Percentiles rank a stretch among this genome's conserved stretches.
These are phyloP conservation scores for Labroides dimidiatus DNA, from an alignment of 2,797 vertebrate genomes.

Conservation along the genomic window DNA sequence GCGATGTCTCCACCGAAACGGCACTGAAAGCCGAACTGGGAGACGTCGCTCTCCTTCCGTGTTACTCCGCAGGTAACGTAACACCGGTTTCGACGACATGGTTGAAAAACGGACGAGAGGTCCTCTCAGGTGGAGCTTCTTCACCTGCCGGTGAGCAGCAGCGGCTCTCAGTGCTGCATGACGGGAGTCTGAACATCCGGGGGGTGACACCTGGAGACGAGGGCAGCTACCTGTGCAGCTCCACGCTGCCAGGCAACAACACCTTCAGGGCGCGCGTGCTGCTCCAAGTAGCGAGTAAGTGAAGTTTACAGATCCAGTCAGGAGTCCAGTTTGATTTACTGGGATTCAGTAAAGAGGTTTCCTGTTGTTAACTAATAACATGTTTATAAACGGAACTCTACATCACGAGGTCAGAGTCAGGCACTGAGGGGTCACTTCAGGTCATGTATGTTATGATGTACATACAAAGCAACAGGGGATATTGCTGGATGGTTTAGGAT, in stretches of 20 bases:
- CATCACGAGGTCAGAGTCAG: no score
- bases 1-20: slow-evolving; percentile 18
- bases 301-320: neutral
- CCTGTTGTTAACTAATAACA: slow-evolving; percentile 26
- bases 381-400: no score
- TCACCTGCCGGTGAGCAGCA: rapidly evolving
- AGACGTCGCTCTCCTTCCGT: slow-evolving; percentile 76
- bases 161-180: slow-evolving; percentile 75
- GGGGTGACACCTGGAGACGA: slow-evolving; percentile 77
- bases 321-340: neutral
- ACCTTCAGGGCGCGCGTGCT: slow-evolving; percentile 59
- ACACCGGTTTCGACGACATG: slow-evolving; percentile 76
- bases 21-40: slow-evolving; percentile 51
- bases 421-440: no score
- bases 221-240: slow-evolving; percentile 86
- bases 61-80: slow-evolving; percentile 65
- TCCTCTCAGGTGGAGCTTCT: neutral
- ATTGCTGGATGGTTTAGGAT: no score
- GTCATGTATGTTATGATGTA: no score
- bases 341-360: neutral
- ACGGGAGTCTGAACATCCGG: slow-evolving; percentile 81
- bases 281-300: slow-evolving; percentile 88
- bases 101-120: slow-evolving; percentile 72
- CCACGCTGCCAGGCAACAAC: slow-evolving; percentile 44
- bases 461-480: no score